phyloP scores from a whole-genome alignment of 2,113 vertebrate genomes.

The Seriola rivoliana region DNA sequence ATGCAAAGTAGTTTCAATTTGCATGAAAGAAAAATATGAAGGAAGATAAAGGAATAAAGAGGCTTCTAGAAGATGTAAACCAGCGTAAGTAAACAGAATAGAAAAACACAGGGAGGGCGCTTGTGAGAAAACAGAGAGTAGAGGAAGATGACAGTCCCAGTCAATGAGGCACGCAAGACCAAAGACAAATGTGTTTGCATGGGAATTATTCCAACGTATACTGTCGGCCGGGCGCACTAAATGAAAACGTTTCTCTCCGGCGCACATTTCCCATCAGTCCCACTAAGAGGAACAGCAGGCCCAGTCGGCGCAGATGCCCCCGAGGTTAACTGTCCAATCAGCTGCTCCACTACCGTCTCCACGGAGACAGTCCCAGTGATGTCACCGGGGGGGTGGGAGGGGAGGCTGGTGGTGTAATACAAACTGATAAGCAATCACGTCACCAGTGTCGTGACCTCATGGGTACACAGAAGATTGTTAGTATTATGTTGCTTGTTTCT shows the following conservation, averaged over 20 bases:
- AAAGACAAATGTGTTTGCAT: slow-evolving; percentile 60
- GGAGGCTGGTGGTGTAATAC: slow-evolving; percentile 5
- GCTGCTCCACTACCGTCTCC: slow-evolving; percentile 62
- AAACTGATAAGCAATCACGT: slow-evolving; percentile 38
- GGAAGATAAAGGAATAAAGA: slow-evolving; percentile 1
- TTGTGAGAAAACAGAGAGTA: slow-evolving; percentile 8
- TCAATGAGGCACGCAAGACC: slow-evolving; percentile 52
- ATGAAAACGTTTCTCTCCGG: slow-evolving; percentile 51
- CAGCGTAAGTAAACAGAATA: background rate
- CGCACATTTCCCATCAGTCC: slow-evolving; percentile 66
- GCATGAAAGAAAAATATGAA: slow-evolving; percentile 24
- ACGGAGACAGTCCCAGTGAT: slow-evolving; percentile 53
- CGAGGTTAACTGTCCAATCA: slow-evolving; percentile 77
- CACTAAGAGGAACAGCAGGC: slow-evolving; percentile 60
- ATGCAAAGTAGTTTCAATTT: slow-evolving; percentile 22
- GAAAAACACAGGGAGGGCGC: background rate
- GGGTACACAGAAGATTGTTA: background rate
- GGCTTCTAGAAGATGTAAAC: background rate
- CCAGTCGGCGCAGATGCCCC: slow-evolving; percentile 39
- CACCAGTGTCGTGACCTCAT: slow-evolving; percentile 6
- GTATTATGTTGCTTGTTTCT: slow-evolving; percentile 20
- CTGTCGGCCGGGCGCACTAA: slow-evolving; percentile 11
- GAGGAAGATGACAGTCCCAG: slow-evolving; percentile 32
- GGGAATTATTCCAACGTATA: slow-evolving; percentile 33
- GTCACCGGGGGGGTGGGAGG: slow-evolving; percentile 1